phyloP scores from a whole-genome alignment of 2,888 invertebrate genomes.

The Orthonychiurus folsomi region DNA sequence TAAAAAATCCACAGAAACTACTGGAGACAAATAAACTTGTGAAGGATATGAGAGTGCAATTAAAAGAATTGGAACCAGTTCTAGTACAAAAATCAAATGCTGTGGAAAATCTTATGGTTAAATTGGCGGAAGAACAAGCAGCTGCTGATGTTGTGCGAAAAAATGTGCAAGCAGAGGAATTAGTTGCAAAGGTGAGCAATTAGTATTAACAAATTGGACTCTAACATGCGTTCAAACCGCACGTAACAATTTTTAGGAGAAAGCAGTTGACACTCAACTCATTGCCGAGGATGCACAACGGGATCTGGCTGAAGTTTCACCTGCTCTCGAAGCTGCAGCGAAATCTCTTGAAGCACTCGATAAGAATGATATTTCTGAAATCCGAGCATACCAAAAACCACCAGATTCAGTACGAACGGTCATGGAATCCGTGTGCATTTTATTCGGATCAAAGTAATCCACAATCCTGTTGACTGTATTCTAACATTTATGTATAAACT shows the following conservation, averaged over 20 bases:
- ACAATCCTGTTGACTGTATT: not conserved
- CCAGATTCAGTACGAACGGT: constrained; percentile 77
- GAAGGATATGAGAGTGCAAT: constrained; percentile 72
- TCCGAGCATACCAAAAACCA: constrained; percentile 79
- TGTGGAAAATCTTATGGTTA: constrained; percentile 63
- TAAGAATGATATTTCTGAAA: constrained; percentile 81
- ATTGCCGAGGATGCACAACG: constrained; percentile 76
- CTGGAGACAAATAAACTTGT: constrained; percentile 73
- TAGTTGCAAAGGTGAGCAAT: constrained; percentile 69
- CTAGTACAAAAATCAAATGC: constrained; percentile 66
- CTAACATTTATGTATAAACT: constrained; percentile 6
- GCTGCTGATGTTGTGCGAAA: constrained; percentile 71
- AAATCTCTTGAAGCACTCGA: constrained; percentile 75
- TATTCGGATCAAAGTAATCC: constrained; percentile 65
- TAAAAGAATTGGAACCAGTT: constrained; percentile 70
- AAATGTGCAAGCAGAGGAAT: constrained; percentile 73
- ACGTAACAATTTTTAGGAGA: too few relatives aligned
- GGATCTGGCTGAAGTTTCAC: constrained; percentile 77
- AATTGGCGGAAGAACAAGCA: constrained; percentile 67
- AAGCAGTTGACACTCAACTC: constrained; percentile 72
- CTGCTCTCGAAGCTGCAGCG: constrained; percentile 73
- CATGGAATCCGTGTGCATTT: constrained; percentile 83
- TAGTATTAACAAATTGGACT: constrained; percentile 14
- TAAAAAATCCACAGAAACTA: constrained; percentile 55
- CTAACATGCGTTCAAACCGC: too few relatives aligned